Conservation (phyloP, 2,797 vertebrate genomes). For the Sebastes vulpes region DNA sequence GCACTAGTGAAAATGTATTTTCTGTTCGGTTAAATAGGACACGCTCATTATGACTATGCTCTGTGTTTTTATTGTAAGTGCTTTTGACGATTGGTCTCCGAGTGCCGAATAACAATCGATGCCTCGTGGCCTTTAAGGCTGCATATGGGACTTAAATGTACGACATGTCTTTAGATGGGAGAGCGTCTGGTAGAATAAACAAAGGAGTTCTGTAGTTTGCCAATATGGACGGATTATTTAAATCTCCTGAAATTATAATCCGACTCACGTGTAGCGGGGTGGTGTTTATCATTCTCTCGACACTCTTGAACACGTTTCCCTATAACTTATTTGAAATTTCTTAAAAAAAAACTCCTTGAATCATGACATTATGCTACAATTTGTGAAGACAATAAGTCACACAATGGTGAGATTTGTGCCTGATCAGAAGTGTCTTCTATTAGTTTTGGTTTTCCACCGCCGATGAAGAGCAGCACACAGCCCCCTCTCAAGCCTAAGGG, state of each 20-base stretch:
- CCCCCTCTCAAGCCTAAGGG: too few species aligned
- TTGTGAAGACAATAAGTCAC: too few species aligned
- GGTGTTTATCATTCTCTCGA: conserved; percentile 24
- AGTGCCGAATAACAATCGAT: conserved; percentile 79
- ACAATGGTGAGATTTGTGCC: too few species aligned
- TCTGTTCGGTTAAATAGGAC: conserved; percentile 69
- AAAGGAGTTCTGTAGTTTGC: conserved; percentile 28
- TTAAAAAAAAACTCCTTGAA: too few species aligned
- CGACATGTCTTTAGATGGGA: conserved; percentile 41
- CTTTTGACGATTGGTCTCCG: conserved; percentile 60
- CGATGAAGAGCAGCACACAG: too few species aligned
- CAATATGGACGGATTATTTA: conserved; percentile 53
- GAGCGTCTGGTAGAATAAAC: conserved; percentile 30
- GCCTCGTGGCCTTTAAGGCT: conserved; percentile 34
- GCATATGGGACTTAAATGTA: conserved; percentile 24
- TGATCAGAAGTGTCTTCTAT: too few species aligned
- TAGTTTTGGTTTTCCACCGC: too few species aligned
- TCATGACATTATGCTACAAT: too few species aligned
- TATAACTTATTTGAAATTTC: neutral
- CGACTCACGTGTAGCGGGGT: conserved; percentile 13
- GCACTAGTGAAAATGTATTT: conserved; percentile 62
- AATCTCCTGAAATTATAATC: conserved; percentile 70
- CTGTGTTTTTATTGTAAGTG: conserved; percentile 69
- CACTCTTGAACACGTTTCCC: conserved; percentile 7
- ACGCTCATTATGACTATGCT: conserved; percentile 54